phyloP scores from a whole-genome alignment of 2,113 vertebrate species.

The Phodopus roborovskii region DNA sequence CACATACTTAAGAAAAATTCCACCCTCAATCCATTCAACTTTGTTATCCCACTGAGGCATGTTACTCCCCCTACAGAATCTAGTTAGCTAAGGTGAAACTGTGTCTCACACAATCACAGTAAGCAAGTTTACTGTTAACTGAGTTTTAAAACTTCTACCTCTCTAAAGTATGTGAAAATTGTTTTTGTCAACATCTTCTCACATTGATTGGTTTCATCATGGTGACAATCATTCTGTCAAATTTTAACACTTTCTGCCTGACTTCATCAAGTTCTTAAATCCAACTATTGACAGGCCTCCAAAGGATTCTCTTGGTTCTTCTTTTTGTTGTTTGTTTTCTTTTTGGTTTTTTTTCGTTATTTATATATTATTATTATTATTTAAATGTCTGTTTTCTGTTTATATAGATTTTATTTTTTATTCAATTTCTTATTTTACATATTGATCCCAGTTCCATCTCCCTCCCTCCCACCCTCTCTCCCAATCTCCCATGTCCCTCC shows the following conservation, averaged over 20 bases:
- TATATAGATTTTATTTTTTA: no score
- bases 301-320: background rate
- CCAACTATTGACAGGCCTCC: background rate
- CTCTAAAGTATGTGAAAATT: background rate
- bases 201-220: background rate
- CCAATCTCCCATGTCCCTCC: no score
- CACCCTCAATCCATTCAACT: background rate
- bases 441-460: no score
- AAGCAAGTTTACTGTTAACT: background rate
- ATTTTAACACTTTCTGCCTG: background rate
- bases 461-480: no score
- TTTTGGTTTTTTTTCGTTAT: no score
- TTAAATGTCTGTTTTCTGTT: background rate
- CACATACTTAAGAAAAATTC: background rate
- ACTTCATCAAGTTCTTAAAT: background rate
- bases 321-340: no score
- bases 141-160: conserved; percentile 5
- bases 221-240: background rate
- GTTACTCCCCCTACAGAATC: background rate
- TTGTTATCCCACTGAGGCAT: background rate
- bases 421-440: no score
- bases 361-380: background rate
- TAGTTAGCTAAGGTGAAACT: background rate
- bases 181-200: background rate
- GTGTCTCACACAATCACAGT: background rate